Base-by-base conservation (phyloP, 2,888 invertebrate species). In the Elegia similella region DNA sequence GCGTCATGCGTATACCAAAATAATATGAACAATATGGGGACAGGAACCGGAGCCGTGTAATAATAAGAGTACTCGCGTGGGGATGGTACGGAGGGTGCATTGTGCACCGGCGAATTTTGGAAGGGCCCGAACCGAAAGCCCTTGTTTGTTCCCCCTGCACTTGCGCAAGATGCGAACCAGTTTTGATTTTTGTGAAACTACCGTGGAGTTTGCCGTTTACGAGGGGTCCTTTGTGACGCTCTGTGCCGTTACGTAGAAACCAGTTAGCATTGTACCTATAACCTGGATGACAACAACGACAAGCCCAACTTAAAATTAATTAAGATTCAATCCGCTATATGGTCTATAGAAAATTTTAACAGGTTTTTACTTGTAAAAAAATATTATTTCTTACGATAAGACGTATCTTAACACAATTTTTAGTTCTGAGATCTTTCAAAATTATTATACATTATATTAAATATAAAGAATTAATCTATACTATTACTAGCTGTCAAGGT, bases 81-180 rank as follows among this genome's bases (percentile, higher is more conserved):
- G 90, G 90, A 90, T 90, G 88, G 84, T 84, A 84, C 83, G 86
- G 80, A 90, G 90, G 90, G 90, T 90, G 91, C 90, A 90, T 89
- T 89, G 91, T 91, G 88, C 90, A 90, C 86, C 88, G 88, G 83
- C 87, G 82, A 90, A 90, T 81, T 91, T 91, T 81, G 88, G 90
- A 87, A 90, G 90, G 91, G 90, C 80, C 85, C 88, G 82, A 76
- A 75, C 78, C 76, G 66, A 83, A 85, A 84, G 81, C 88, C 88
- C 88, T 86, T 86, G 83, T 87, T 84, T 77, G 75, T 75, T 82
- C 86, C 89, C 88, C 88, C 83, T 82, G 85, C 84, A 88, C 85
- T 90, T 89, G 90, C 89, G 89, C 87, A 89, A 90, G 90, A 89
- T 86, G 87, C 81, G 89, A 88, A 90, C 91, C 88, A 86, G 90